phyloP scores from a whole-genome alignment of 2,113 vertebrate species.

The Rissa tridactyla region DNA sequence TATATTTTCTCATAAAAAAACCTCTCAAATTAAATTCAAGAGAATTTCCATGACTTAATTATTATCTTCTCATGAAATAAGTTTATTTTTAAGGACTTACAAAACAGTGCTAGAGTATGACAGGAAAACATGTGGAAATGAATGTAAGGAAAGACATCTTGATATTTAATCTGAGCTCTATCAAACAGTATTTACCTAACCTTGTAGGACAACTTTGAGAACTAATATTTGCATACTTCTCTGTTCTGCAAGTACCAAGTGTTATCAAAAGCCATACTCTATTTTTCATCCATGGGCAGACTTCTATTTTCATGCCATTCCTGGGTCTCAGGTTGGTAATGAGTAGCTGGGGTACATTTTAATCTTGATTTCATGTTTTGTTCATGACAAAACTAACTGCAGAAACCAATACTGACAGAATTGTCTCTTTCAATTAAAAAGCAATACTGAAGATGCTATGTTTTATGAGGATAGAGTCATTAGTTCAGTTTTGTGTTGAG shows the following conservation, averaged over 20 bases:
- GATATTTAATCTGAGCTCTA: background rate
- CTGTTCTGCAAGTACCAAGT: background rate
- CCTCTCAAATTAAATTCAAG: background rate
- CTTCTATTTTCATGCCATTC: background rate
- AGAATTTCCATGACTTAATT: background rate
- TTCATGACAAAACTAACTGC: background rate
- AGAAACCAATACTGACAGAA: background rate
- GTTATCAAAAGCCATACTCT: background rate
- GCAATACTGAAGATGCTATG: rapidly evolving
- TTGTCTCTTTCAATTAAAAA: background rate
- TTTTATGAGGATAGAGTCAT: background rate
- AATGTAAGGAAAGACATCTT: background rate
- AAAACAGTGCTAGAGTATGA: background rate
- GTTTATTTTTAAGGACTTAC: background rate
- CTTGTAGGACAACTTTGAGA: background rate
- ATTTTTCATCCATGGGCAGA: background rate
- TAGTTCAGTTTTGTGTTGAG: background rate
- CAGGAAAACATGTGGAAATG: background rate
- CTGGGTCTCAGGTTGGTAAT: background rate
- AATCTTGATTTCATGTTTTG: background rate
- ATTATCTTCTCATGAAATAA: background rate
- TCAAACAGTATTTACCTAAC: background rate
- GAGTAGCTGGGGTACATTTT: background rate
- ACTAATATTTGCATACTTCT: background rate
- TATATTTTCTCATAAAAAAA: background rate